Base-by-base conservation (phyloP, 2,888 invertebrate genomes). In the Smittia aterrima region DNA sequence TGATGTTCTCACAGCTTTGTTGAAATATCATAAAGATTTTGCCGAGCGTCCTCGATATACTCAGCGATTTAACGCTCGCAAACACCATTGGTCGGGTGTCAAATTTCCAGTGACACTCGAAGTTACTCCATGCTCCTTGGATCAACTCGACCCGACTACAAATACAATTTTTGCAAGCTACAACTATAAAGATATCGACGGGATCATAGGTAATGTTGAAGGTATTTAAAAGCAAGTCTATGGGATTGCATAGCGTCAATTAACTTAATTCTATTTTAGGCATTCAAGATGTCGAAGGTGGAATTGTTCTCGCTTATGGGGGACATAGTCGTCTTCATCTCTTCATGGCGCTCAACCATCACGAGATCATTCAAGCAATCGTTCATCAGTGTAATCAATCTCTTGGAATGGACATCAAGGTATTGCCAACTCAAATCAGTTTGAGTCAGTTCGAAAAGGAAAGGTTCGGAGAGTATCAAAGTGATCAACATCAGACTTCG, bases 51-150 rank as follows among this genome's bases (percentile, higher is more conserved):
- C 90, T 41, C 7, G 66, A 11, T 27, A 66, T n/a, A 41, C 7
- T 74, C 83, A 93, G 92, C 88, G 89, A 79, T 96, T 91, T 83
- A 91, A 92, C 83, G 95, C 93, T 3, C 94, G 92, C 83, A 98
- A 99, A 84, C 92, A 95, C 80, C 97, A 98, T 80, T 99, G 98
- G 98, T 95, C 96, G 66, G 96, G 96, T 72, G 92, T 92, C 40
- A 88, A 93, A 76, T 85, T 96, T 54, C 95, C 96, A 0, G 89
- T 95, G 18, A 88, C 93, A 24, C 84, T 99, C 75, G 96, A 97
- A 86, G 92, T 97, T 1, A 93, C 94, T n/a, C 92, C 94, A 0
- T 92, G 92, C 81, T 93, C 95, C 27, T 83, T 99, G 74, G 94
- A 97, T 81, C 98, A 98, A 82, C 83, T 95, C 75, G 95, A 98